These are phyloP conservation scores for Tetranychus urticae DNA, from an alignment of 1,140 invertebrate genomes.

Conservation along the genomic window DNA sequence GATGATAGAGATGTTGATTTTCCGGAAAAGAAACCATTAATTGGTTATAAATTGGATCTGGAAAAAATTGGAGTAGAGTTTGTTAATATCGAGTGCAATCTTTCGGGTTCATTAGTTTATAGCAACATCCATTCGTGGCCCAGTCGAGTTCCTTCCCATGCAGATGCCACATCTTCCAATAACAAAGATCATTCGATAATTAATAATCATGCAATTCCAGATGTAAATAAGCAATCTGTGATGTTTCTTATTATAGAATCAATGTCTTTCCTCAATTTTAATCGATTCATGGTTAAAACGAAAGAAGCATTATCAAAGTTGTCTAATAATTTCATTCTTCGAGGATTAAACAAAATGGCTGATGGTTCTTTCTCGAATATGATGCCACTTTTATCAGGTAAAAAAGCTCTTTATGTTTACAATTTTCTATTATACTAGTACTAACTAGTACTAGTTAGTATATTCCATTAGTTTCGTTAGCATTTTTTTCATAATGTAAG, in stretches of 20 bases:
- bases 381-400: slow-evolving; percentile 3
- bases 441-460: too few relatives aligned
- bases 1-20: neutral
- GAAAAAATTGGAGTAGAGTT: neutral
- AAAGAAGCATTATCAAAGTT: neutral
- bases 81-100: neutral
- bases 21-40: neutral
- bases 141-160: neutral
- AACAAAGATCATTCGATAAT: neutral
- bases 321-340: slow-evolving; percentile 16
- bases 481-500: neutral
- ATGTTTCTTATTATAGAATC: slow-evolving; percentile 7
- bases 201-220: neutral
- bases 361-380: slow-evolving; percentile 25
- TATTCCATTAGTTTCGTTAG: neutral
- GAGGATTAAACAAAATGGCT: slow-evolving; percentile 21
- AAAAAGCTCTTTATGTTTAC: too few relatives aligned
- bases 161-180: neutral
- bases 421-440: too few relatives aligned
- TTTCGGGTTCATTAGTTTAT: neutral
- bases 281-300: slow-evolving; percentile 4
- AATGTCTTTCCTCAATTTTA: slow-evolving; percentile 3
- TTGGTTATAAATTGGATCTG: neutral
- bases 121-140: neutral
- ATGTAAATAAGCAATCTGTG: neutral